Evolutionary conservation across 2,888 invertebrate species (phyloP), one percentile per base, ranked within the genome.

Genomic region (Exephanes ischioxanthus): DNA sequence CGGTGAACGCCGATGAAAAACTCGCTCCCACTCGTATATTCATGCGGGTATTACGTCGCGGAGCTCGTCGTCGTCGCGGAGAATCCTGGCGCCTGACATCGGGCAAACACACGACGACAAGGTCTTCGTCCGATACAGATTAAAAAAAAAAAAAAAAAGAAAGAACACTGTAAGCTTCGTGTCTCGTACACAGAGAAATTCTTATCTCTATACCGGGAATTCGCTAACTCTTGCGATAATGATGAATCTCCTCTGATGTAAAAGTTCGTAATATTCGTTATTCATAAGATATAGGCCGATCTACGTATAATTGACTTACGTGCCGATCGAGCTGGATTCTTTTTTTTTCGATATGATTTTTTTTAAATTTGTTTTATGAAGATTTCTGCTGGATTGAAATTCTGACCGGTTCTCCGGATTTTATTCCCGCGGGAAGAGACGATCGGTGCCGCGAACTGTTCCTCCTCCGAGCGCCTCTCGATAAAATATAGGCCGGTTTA

Each of bases 21-120:
- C 88, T 86, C 84, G 87, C 85, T 87, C 86, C 85, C 87, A 86
- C 88, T 88, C 82, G 85, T 83, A 86, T 88, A 87, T 87, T 86
- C 87, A 88, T 88, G 85, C 80, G 85, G 83, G 87, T 88, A 87
- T 86, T 87, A 88, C 88, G 88, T 88, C 86, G 88, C 73, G 84
- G 51, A 77, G 63, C 70, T 51, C 45, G 66, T 55, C 71, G 77
- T 67, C 72, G 66, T 82, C 83, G 63, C 30, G 76, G 87, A 89
- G 87, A 89, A 89, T 88, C 88, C 85, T 89, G 87, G 88, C 90
- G 87, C 83, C 82, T 77, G 78, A 66, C 66, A 37, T 58, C 61
- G 51, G 51, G 78, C 66, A 41, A 55, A 73, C 76, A 80, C 55
- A 67, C 80, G 71, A 58, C 30, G 76, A 33, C 33, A 86, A 84